Evolutionary conservation across 1,140 invertebrate genomes (phyloP), one percentile per base, ranked within the genome.

Genomic region (Epicauta chinensis): DNA sequence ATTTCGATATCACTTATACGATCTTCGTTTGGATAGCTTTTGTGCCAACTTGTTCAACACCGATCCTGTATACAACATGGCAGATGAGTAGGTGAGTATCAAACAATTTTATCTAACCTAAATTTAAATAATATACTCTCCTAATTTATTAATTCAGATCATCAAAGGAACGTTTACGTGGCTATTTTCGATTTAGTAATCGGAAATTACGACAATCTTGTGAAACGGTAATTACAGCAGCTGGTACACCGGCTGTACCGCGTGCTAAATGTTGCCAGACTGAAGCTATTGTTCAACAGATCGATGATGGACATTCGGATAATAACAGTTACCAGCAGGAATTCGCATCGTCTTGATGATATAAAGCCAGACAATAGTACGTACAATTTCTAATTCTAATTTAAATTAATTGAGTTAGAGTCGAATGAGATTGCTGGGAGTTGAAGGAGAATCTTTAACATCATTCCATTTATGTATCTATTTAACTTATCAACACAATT

Each of bases 1-100:
- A 82, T 60, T 82, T 86, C 46, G 84, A 87, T 60, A 76, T 86
- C 13, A 81, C 77, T 1, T 88, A 81, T 63, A 74, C 80, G 17
- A 76, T 80, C 52, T 82, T 86, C 53, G 79, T 86, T 4, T 87
- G 82, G 82, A 68, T 86, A 23, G 83, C 81, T 2, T 86, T 86
- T 53, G 62, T 84, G 30, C 82, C 83, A 23, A 83, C 81, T 0
- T 77, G 81, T 41, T 77, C 77, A 5, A 84, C 81, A 13, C 84
- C 84, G 0, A 66, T 76, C 32, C 66, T 86, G 15, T 86, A 81
- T 62, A 75, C 75, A 11, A 76, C 75, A 1, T 84, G 83, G 77
- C 74, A 79, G 42, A 77, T 84, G 71, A 81, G 77, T 54, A 77
- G 79, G 75, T 81, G 60, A 72, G 69, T 65, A 43, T 23, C 39